Base-by-base conservation (phyloP, 2,888 invertebrate species). In the Noctua pronuba region DNA sequence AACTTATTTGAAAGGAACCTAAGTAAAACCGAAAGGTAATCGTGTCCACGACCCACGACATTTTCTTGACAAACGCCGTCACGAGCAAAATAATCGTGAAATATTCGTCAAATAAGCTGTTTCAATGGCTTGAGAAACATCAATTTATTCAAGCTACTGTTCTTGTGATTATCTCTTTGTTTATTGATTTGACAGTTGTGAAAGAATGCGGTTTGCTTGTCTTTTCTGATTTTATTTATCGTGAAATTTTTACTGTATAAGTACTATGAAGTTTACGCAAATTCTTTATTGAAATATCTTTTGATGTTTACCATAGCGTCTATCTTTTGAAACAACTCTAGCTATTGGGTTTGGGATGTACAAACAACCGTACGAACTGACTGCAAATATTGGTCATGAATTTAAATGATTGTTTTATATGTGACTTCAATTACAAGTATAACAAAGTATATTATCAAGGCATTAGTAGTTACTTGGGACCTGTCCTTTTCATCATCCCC, bases 31-130 rank as follows among this genome's bases (percentile, higher is more conserved):
- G 86, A 91, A 89, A 88, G 89, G 87, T 73, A 68, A 68, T 89
- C 91, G 92, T 92, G 92, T 71, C 90, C 90, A 81, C 90, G 88
- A 90, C 86, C 92, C 92, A 91, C 92, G 92, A 88, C 87, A 90
- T 79, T 91, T 90, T 84, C 82, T 89, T 91, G 84, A 86, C 80
- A 82, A 86, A 87, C 77, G 21, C 73, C 82, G 87, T 87, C 91
- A 90, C 92, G 90, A 90, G 72, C 69, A 72, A 73, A 80, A 86
- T 86, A 83, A 75, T 88, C 84, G 83, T 86, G 85, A 83, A 86
- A 86, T 88, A 87, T 82, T 79, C 65, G 73, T 79, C 75, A 83
- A 88, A 88, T 81, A 71, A 83, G 82, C 75, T 78, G 70, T 81
- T 83, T 70, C 76, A 70, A 80, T 75, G 64, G 70, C 44, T 86